A percentile compares a stretch with the other conserved stretches of the same genome.
Conservation (phyloP, 2,888 invertebrate species). For the Lordiphosa fenestrarum region DNA sequence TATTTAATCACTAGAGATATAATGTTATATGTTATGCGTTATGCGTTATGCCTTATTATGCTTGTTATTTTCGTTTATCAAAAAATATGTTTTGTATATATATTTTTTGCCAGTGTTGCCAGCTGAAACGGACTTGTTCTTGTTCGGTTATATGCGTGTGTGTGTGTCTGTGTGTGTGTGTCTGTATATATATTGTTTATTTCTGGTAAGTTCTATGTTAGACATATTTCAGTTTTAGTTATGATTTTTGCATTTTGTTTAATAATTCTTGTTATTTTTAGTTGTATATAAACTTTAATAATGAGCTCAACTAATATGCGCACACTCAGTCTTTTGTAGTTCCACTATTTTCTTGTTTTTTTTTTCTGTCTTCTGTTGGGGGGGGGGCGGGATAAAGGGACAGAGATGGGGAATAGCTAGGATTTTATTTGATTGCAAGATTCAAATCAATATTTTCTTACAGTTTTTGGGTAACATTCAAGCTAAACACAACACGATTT, state of each 20-base stretch:
- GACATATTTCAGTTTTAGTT: slow-evolving; percentile 23
- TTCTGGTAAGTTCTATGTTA: slow-evolving; percentile 29
- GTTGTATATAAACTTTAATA: slow-evolving; percentile 61
- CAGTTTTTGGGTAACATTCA: too few species aligned
- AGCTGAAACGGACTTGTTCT: slow-evolving; percentile 74
- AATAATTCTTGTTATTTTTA: slow-evolving; percentile 25
- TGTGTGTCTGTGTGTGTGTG: slow-evolving; percentile 16
- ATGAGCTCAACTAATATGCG: slow-evolving; percentile 76
- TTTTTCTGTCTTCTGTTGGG: slow-evolving; percentile 56
- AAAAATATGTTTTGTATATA: slow-evolving; percentile 49
- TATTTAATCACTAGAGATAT: slow-evolving; percentile 77
- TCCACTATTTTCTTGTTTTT: slow-evolving; percentile 61
- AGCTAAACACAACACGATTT: too few species aligned
- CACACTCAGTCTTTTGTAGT: slow-evolving; percentile 79
- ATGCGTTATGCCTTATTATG: slow-evolving; percentile 28
- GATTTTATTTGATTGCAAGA: too few species aligned
- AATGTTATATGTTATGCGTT: slow-evolving; percentile 41
- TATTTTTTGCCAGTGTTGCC: slow-evolving; percentile 60
- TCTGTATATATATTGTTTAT: slow-evolving; percentile 16
- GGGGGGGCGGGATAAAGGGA: too few species aligned
- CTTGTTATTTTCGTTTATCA: slow-evolving; percentile 51
- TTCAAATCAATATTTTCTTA: too few species aligned
- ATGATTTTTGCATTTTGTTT: slow-evolving; percentile 25
- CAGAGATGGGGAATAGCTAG: too few species aligned
- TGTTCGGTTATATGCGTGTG: slow-evolving; percentile 33